phyloP scores from a whole-genome alignment of 2,888 invertebrate genomes.

The Drosophila nigritarsus region DNA sequence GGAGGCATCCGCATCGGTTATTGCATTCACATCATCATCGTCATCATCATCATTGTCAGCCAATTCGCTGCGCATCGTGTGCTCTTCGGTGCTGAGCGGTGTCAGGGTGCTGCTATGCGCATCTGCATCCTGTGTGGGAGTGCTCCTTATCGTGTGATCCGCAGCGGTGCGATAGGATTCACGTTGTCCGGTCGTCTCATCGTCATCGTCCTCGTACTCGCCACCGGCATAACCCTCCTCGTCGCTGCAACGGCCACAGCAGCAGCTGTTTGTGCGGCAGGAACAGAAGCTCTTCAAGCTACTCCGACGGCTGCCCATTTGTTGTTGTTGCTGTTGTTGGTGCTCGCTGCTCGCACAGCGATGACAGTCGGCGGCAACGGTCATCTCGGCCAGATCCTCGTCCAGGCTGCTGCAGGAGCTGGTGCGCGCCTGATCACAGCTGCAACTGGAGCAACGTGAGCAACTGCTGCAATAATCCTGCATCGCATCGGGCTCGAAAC shows the following conservation, averaged over 20 bases:
- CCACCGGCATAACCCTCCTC: constrained; percentile 59
- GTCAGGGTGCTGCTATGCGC: constrained; percentile 77
- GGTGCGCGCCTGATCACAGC: constrained; percentile 69
- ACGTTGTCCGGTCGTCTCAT: constrained; percentile 59
- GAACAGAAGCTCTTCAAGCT: constrained; percentile 81
- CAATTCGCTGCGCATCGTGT: constrained; percentile 74
- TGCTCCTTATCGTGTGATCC: constrained; percentile 64
- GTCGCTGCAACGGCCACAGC: constrained; percentile 78
- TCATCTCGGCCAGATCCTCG: constrained; percentile 69
- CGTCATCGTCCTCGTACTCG: constrained; percentile 68
- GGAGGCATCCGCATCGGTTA: constrained; percentile 77
- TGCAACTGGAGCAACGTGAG: constrained; percentile 81
- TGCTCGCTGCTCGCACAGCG: constrained; percentile 47
- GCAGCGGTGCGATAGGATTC: constrained; percentile 75
- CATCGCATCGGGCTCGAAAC: constrained; percentile 73
- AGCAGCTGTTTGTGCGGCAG: constrained; percentile 80
- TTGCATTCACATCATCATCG: constrained; percentile 27
- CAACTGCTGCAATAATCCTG: constrained; percentile 80
- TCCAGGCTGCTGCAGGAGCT: constrained; percentile 82
- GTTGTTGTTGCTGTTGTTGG: constrained; percentile 8
- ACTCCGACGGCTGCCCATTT: constrained; percentile 68
- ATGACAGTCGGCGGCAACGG: constrained; percentile 79
- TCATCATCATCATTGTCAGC: constrained; percentile 49
- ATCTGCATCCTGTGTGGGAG: constrained; percentile 53
- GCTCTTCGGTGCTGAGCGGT: constrained; percentile 76